Evolutionary conservation across 2,888 invertebrate genomes (phyloP), one percentile per base, ranked within the genome.

Genomic region (Drosophila affinis): DNA sequence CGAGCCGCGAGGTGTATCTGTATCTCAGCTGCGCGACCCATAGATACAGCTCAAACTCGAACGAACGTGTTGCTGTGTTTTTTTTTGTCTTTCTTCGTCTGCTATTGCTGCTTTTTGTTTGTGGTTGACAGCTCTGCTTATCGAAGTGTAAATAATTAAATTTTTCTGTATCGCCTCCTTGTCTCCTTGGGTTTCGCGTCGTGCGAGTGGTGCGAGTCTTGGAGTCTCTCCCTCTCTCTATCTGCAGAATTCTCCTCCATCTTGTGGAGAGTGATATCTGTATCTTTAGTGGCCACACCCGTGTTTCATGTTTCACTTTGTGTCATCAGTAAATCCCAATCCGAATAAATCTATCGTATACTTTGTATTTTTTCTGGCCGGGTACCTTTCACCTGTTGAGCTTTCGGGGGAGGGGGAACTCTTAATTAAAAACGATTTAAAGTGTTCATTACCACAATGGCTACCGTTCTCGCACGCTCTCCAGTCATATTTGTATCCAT

Each of bases 381-480:
- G 32, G 32, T 47, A 52, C 49, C 67, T 68, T 69, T 64, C 70
- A 77, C 75, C 79, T 75, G 83, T 73, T 69, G 67, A 69, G 80
- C 70, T 62, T 54, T 72, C 39, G 58, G 64, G 58, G 79, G 39
- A 7, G 58, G 79, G 39, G n/a, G 75, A 24, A 24, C 81, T 84
- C 88, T 85, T 90, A 90, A 90, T 91, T 90, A 90, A 91, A 90
- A 88, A 82, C 89, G 90, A 88, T 90, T 90, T 90, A 89, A 90
- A 86, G 89, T 82, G 89, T 91, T 89, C 86, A 90, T 90, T 91
- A 90, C 89, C 80, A 81, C 76, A 81, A 61, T 59, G 71, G 90
- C 90, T 90, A 90, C 90, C 78, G 90, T 89, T 60, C 74, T 55
- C 72, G 71, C 78, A 72, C 76, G 75, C 72, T 68, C 67, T 60